Base-by-base conservation (phyloP, 2,797 vertebrate species). In the Mallotus villosus region DNA sequence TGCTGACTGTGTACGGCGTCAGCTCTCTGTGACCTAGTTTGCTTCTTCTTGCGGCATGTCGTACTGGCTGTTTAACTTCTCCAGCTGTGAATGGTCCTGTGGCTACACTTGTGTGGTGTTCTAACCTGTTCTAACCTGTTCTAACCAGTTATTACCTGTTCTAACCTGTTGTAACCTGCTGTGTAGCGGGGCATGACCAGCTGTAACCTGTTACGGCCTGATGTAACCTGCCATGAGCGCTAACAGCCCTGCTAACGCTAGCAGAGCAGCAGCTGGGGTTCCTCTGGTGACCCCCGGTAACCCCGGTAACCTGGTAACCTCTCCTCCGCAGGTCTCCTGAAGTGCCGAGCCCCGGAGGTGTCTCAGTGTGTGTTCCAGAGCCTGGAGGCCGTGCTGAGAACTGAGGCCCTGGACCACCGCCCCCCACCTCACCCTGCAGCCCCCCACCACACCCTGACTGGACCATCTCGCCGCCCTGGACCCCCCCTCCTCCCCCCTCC, bases 281-380 rank as follows among this genome's bases (percentile, higher is more conserved):
- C 37, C 37, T 12, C 37, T 41, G 37, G 37, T 6, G 51, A 53
- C 19, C 51, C 49, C 14, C 19, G 14, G 14, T 12, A 1, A 53
- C 49, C 49, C 49, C 14, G 14, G 49, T 53, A 53, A 41, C 37
- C 37, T 41, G 37, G 32, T 67, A 2, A 41, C 62, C 1, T 65
- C 41, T 77, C 58, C 71, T 76, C 71, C 17, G 3, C 91, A 99
- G 97, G 84, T 99, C 29, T 96, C 95, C 85, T 99, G 87, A 98
- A 97, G 87, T 98, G 97, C 84, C 92, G 97, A 84, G 97, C 97
- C 0, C 93, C 95, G 0, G 97, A 99, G 79, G 97, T 99, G 59
- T 93, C 93, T 75, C 96, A 94, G 88, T 95, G 93, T 16, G 81
- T 99, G 76, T 95, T 91, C 94, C 96, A 97, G 90, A 94, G 94